Evolutionary conservation across 2,797 vertebrate genomes (phyloP).

Genomic region (Coendou prehensilis): DNA sequence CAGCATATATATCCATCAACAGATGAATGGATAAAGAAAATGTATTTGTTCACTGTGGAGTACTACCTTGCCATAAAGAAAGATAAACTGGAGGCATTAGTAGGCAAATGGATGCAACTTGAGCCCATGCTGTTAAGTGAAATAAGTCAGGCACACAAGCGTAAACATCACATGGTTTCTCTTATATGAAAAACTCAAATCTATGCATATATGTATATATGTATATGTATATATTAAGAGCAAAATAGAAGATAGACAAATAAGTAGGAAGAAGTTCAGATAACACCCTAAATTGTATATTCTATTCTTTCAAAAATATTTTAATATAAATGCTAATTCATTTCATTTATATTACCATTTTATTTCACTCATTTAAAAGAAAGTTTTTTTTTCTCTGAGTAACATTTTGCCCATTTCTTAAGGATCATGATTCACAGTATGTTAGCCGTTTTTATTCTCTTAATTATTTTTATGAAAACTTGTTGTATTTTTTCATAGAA

Average conservation of each 20-base stretch:
- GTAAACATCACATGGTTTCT: background rate
- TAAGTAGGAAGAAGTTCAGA: background rate
- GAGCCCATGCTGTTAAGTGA: background rate
- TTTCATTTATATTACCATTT: background rate
- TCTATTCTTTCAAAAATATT: background rate
- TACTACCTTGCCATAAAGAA: background rate
- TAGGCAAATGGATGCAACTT: background rate
- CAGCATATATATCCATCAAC: background rate
- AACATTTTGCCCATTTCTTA: background rate
- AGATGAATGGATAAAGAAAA: background rate
- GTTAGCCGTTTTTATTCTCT: background rate
- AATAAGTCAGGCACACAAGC: background rate
- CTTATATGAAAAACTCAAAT: background rate
- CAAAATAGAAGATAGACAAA: background rate
- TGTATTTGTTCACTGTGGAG: background rate
- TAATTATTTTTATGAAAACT: background rate
- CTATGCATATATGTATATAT: background rate
- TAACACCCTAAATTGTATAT: background rate
- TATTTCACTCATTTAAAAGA: background rate
- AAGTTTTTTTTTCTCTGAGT: background rate
- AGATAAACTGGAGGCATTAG: background rate
- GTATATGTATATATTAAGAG: background rate
- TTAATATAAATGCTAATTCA: background rate
- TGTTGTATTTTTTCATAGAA: background rate
- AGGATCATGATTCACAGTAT: background rate